Base-by-base conservation (phyloP, 2,113 vertebrate genomes). In the Nipponia nippon region DNA sequence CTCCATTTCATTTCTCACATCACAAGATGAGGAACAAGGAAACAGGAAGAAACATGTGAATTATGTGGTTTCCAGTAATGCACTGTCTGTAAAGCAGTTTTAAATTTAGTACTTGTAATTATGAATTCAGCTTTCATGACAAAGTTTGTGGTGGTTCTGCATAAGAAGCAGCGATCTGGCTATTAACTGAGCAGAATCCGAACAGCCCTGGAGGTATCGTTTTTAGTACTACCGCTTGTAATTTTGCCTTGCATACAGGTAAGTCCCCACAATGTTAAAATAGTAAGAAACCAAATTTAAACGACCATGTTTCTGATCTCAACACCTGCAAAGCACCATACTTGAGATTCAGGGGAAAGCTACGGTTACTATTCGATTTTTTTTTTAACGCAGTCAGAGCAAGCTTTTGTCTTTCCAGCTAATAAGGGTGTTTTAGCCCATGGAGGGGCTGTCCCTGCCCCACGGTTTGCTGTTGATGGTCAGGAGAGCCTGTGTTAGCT, bases 291-390 rank as follows among this genome's bases (percentile, higher is more conserved):
- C 36, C 2, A 3, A 30, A 63, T 69, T 53, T 76, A 83, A 86
- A 70, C 65, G 8, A 10, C 14, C 1, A 0, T 27, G 15, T 66
- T 50, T 78, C 30, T 69, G 38, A 53, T 36, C 59, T 66, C 17
- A 2, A 10, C 67, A 83, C 36, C 80, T 89, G 67, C 79, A 55
- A 50, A 62, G 58, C 12, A 7, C 34, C 32, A 2, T 11, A 11
- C 11, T 7, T 30, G 78, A 36, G 46, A 18, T 16, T 26, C 36
- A 52, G 84, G 36, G 30, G 12, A 81, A 42, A 27, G 7, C 42
- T 58, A 0, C 0, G 1, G 23, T 49, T 63, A 42, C 8, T 21
- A 7, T 27, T 70, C 59, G 14, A 6, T 13, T 12, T 13, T 50
- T 13, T 42, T 42, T 73, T 79, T 59, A 40, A 32, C 29, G 47